These are phyloP conservation scores for Tetanocera ferruginea DNA, from an alignment of 2,888 invertebrate genomes.

Conservation along the genomic window DNA sequence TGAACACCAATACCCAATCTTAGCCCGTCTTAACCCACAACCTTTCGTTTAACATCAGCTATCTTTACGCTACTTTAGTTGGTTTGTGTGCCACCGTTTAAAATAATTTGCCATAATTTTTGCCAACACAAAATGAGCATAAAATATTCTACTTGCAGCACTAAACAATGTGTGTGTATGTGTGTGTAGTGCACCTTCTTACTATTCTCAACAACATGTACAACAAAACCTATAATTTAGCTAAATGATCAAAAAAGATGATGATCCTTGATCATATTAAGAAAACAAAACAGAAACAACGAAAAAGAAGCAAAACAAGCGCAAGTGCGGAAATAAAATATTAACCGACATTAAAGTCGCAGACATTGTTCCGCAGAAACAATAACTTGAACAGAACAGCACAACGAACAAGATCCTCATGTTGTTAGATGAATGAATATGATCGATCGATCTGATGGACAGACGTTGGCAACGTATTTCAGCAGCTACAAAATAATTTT, in stretches of 20 bases:
- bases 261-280: slow-evolving; percentile 15
- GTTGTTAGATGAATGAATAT: slow-evolving; percentile 17
- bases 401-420: too few species aligned
- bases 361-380: slow-evolving; percentile 12
- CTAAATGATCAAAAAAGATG: slow-evolving; percentile 60
- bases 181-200: too few species aligned
- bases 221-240: slow-evolving; percentile 63
- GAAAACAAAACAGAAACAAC: not conserved
- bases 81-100: slow-evolving; percentile 64
- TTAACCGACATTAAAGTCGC: slow-evolving; percentile 51
- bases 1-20: too few species aligned
- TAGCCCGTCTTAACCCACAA: too few species aligned
- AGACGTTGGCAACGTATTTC: slow-evolving; percentile 4
- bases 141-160: slow-evolving; percentile 18
- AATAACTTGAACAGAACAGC: not conserved
- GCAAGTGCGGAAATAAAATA: slow-evolving; percentile 65
- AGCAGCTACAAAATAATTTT: slow-evolving; percentile 5
- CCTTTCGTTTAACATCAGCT: too few species aligned
- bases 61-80: not conserved
- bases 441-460: not conserved
- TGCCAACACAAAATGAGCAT: slow-evolving; percentile 53
- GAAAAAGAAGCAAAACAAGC: slow-evolving; percentile 41
- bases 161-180: not conserved
- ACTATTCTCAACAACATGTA: not conserved
- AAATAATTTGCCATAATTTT: slow-evolving; percentile 69